Evolutionary conservation across 2,888 invertebrate species (phyloP), one percentile per base, ranked within the genome.

Genomic region (Beris morrisii): DNA sequence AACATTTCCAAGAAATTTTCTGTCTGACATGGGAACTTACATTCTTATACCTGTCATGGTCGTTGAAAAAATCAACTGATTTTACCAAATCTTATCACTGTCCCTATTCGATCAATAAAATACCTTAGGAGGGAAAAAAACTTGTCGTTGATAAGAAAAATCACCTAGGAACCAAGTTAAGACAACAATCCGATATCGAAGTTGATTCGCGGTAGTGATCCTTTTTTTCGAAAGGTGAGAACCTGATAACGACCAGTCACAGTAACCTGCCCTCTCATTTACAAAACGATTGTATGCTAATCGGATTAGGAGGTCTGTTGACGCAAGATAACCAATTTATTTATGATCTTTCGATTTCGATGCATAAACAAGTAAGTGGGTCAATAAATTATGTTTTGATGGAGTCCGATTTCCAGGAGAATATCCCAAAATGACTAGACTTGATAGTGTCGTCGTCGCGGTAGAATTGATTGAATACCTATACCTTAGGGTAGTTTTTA

Each of bases 211-310:
- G 44, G 43, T 43, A 43, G 15, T 43, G 56, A 56, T 43, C 32
- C 38, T 38, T 38, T 5, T 32, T 38, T 9, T 5, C 5, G 9
- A 7, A 38, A 9, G 5, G 38, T 7, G 5, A 38, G 9, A 5
- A 5, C 9, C 7, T 7, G 5, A 38, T 7, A 38, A 9, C 38
- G 38, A 3, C 22, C 22, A 38, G 38, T 38, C 11, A 38, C n/a
- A 46, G 58, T 38, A 58, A 58, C 58, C 58, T 58, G 58, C 58
- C 44, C 58, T 59, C 66, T 59, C 59, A 44, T 61, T 54, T 59
- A 66, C 61, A 66, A 66, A 61, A 38, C 66, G 59, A 66, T 66
- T 66, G 66, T 66, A 66, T 66, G 61, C 66, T 66, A 66, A 66
- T 66, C 59, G 66, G 66, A 66, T 66, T 66, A 66, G 55, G 45